Percentiles rank a stretch among this genome's conserved stretches.
phyloP scores from a whole-genome alignment of 2,113 vertebrate genomes.

The Pterocles gutturalis region DNA sequence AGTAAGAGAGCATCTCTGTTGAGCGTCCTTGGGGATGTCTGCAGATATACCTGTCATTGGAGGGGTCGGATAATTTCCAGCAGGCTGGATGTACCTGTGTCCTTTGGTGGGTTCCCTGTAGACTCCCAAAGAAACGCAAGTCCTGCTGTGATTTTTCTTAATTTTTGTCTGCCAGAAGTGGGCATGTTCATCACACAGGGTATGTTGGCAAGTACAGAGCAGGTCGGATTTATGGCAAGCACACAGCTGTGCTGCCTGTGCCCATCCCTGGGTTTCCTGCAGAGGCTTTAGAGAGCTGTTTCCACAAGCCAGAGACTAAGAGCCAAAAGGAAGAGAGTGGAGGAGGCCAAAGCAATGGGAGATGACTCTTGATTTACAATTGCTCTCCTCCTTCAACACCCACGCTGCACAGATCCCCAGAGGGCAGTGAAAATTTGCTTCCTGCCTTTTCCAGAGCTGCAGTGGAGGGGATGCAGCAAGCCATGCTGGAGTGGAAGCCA shows the following conservation, averaged over 20 bases:
- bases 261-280: neutral
- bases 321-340: neutral
- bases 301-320: neutral
- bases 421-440: neutral
- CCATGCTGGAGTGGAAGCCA: neutral
- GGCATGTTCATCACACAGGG: neutral
- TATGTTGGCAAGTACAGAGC: neutral
- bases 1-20: neutral
- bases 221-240: neutral
- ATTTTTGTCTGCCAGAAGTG: neutral
- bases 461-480: accelerated
- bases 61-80: neutral
- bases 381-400: neutral
- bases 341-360: neutral
- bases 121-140: neutral
- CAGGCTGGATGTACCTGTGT: neutral
- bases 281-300: neutral
- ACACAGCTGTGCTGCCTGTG: neutral
- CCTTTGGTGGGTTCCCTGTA: neutral
- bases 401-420: neutral
- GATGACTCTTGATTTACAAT: neutral
- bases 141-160: neutral
- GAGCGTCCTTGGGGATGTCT: neutral
- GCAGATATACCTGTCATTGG: neutral
- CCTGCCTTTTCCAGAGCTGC: neutral